phyloP scores from a whole-genome alignment of 1,140 invertebrate species.

The Phenacoccus solenopsis region DNA sequence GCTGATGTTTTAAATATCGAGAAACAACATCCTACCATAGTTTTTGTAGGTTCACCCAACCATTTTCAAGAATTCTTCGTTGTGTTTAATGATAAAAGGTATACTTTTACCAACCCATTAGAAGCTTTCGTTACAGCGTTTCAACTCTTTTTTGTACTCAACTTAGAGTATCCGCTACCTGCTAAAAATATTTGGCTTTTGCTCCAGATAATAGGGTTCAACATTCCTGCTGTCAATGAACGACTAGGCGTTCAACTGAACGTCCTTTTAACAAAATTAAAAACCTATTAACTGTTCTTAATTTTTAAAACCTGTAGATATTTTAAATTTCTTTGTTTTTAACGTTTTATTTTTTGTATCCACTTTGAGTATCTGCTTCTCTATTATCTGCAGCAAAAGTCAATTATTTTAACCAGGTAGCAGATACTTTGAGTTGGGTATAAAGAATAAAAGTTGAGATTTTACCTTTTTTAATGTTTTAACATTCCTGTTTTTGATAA shows the following conservation, averaged over 20 bases:
- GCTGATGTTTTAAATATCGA: no score
- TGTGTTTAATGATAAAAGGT: neutral
- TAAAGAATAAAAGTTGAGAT: no score
- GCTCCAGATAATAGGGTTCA: neutral
- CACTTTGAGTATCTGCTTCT: no score
- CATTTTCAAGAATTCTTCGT: neutral
- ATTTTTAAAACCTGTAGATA: neutral
- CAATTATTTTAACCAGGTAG: no score
- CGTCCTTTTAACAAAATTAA: neutral
- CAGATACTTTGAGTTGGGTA: no score
- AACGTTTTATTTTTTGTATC: no score
- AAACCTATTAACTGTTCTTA: neutral
- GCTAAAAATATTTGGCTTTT: constrained; percentile 11
- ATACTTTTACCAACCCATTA: neutral
- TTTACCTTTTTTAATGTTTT: no score
- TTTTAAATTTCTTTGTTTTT: neutral
- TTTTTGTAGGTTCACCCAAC: no score
- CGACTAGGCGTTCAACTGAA: neutral
- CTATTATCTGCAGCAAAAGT: no score
- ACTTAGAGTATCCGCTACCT: neutral
- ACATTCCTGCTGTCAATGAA: neutral
- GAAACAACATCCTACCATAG: no score
- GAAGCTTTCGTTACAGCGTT: neutral
- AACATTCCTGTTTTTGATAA: no score
- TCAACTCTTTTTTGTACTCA: neutral